Base-by-base conservation (phyloP, 1,140 invertebrate genomes). In the Musca vetustissima region DNA sequence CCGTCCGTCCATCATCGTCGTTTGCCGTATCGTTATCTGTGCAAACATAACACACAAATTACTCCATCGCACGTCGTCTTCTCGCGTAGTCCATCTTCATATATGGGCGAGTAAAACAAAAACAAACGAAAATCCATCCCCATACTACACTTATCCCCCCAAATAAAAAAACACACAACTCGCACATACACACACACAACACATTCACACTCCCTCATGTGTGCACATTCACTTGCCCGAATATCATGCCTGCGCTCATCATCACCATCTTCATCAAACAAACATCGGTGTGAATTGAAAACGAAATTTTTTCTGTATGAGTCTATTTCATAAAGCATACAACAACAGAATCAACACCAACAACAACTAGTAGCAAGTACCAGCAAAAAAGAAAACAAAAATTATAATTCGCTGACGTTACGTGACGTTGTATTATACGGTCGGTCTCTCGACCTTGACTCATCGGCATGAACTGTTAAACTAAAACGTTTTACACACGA, bases 381-480 rank as follows among this genome's bases (percentile, higher is more conserved):
- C 49, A 19, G 7, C 17, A 19, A 21, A 19, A 52, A 57, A 55
- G 14, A 55, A 21, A n/a, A n/a, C n/a, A n/a, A 55, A 55, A 22
- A 55, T 55, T 15, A 59, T 59, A 59, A 61, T 61, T 61, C 57
- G 57, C 57, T 61, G 57, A 61, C 57, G 57, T 78, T 80, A 79
- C 79, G 78, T 80, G 79, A 81, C 78, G 68, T 50, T 53, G 53
- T 43, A 50, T 71, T 4, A 3, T 32, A 32, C 28, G 3, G n/a
- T 64, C 68, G 64, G 76, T 80, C 78, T 80, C 78, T 78, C 79
- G 79, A 81, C 79, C 79, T 81, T 80, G 79, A 81, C 79, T 81
- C 79, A 81, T 80, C 78, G 78, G 77, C 73, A 75, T 80, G 76
- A 80, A 80, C 79, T 80, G 78, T 79, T 78, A 76, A 79, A 78